phyloP scores from a whole-genome alignment of 2,113 vertebrate species.

The Pollachius pollachius region DNA sequence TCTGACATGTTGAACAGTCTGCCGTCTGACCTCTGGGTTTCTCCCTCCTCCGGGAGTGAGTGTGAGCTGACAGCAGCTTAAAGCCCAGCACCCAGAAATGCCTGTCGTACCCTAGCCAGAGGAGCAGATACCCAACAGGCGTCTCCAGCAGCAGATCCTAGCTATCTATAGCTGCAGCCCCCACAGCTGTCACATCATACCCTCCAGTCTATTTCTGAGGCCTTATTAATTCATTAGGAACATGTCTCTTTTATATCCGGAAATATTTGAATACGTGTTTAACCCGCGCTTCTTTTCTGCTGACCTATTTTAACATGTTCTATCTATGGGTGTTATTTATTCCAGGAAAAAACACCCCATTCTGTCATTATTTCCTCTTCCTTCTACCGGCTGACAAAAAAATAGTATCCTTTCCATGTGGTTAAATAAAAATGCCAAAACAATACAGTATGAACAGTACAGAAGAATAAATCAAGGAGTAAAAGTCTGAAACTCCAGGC shows the following conservation, averaged over 20 bases:
- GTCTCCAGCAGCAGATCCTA: constrained; percentile 1
- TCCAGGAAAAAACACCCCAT: too few relatives aligned
- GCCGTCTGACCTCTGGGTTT: constrained; percentile 52
- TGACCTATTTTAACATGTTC: constrained; percentile 11
- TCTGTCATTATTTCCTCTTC: too few relatives aligned
- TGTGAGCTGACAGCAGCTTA: constrained; percentile 52
- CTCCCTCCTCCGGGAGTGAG: constrained; percentile 36
- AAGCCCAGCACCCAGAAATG: constrained; percentile 26
- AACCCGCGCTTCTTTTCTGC: background rate
- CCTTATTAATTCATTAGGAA: constrained; percentile 40
- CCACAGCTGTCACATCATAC: constrained; percentile 34
- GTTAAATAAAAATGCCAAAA: too few relatives aligned
- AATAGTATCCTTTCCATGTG: background rate
- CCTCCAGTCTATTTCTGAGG: constrained; percentile 17
- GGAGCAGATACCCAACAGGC: constrained; percentile 15
- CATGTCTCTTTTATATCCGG: background rate
- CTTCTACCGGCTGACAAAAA: background rate
- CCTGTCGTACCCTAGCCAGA: constrained; percentile 8
- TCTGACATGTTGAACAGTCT: constrained; percentile 41
- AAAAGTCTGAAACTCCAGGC: too few relatives aligned
- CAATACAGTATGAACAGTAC: too few relatives aligned
- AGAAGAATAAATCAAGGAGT: too few relatives aligned
- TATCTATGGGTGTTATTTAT: too few relatives aligned
- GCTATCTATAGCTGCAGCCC: constrained; percentile 48
- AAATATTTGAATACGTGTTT: constrained; percentile 17